Percentiles rank a stretch among this genome's conserved stretches.
Evolutionary conservation across 2,888 invertebrate species (phyloP).

Genomic region (Ditula angustiorana): DNA sequence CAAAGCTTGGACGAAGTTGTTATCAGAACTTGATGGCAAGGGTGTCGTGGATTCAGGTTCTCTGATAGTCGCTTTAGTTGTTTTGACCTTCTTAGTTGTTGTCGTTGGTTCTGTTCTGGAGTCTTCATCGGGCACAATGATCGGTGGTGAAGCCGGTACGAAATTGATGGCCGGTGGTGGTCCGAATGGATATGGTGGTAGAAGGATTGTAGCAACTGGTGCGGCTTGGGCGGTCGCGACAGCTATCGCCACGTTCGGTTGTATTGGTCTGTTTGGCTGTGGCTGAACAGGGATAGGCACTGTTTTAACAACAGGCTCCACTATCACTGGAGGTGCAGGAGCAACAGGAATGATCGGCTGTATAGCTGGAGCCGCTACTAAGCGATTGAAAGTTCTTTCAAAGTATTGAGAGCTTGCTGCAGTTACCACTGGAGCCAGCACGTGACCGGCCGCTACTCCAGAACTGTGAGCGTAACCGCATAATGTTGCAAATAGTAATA

Average conservation of each 20-base stretch:
- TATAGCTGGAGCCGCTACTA: constrained; percentile 62
- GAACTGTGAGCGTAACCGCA: constrained; percentile 64
- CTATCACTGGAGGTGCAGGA: constrained; percentile 48
- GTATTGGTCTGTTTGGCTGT: constrained; percentile 52
- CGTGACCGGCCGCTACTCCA: constrained; percentile 54
- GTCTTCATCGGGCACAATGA: constrained; percentile 56
- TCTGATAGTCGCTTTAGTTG: constrained; percentile 55
- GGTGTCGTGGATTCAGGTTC: constrained; percentile 66
- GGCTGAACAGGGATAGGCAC: constrained; percentile 44
- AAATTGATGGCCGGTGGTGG: constrained; percentile 69
- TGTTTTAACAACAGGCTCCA: constrained; percentile 45
- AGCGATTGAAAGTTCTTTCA: constrained; percentile 87
- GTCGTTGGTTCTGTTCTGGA: constrained; percentile 63
- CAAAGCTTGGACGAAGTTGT: constrained; percentile 68
- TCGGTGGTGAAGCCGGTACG: constrained; percentile 60
- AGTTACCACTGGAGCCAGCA: constrained; percentile 84
- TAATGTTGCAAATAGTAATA: constrained; percentile 57
- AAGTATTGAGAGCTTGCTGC: constrained; percentile 89
- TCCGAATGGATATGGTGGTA: constrained; percentile 78
- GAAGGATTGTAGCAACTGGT: constrained; percentile 74
- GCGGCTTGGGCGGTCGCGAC: constrained; percentile 77
- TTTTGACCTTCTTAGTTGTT: constrained; percentile 56
- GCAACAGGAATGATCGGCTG: constrained; percentile 49
- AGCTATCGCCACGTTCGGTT: constrained; percentile 76
- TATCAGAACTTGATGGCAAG: constrained; percentile 66